Evolutionary conservation across 2,888 invertebrate species (phyloP).

Genomic region (Melipona beecheii): DNA sequence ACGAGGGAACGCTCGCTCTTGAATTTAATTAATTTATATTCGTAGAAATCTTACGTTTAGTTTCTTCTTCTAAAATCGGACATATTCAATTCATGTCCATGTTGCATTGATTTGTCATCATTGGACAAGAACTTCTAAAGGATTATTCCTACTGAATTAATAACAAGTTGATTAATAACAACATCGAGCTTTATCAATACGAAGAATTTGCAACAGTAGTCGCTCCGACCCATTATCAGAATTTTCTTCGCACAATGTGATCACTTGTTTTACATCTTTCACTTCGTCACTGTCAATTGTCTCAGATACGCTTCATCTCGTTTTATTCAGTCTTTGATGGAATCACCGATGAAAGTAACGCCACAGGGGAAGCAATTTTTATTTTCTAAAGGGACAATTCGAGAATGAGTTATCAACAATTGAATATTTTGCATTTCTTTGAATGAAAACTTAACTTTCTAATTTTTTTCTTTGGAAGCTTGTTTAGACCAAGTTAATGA

Average conservation of each 20-base stretch:
- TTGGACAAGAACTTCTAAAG: background rate
- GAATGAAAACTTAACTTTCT: no score
- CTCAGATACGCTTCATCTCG: background rate
- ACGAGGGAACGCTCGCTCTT: background rate
- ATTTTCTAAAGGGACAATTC: no score
- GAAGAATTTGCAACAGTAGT: background rate
- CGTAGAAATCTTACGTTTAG: no score
- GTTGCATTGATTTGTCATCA: background rate
- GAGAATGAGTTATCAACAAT: no score
- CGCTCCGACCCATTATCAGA: background rate
- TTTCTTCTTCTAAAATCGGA: no score
- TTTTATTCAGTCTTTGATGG: background rate
- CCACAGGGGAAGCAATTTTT: no score
- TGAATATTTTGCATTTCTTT: no score
- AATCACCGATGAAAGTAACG: background rate
- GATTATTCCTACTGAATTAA: background rate
- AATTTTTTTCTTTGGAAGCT: no score
- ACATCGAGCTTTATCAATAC: background rate
- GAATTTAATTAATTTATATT: background rate
- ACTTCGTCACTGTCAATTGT: background rate
- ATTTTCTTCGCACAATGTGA: background rate
- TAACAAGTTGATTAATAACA: background rate
- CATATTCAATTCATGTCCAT: background rate
- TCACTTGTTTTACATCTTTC: background rate
- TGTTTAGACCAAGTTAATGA: no score